Evolutionary conservation across 2,888 invertebrate species (phyloP).

Genomic region (Spodoptera exigua): DNA sequence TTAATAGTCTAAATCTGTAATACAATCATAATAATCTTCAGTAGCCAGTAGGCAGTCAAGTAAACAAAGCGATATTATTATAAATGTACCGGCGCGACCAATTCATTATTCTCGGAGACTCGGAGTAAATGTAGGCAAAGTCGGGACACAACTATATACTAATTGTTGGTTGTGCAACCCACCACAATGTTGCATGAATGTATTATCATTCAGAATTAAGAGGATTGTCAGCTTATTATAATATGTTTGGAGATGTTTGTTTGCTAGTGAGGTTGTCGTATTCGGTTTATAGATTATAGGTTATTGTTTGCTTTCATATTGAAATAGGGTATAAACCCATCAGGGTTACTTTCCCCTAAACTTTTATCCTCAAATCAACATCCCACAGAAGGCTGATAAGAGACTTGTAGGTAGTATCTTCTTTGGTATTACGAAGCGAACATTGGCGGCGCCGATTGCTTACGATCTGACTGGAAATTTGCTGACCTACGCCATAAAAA

Average conservation of each 20-base stretch:
- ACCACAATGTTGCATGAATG: conserved; percentile 70
- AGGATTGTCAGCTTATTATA: conserved; percentile 46
- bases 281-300: too few species aligned
- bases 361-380: too few species aligned
- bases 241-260: conserved; percentile 39
- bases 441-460: too few species aligned
- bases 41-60: conserved; percentile 49
- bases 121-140: conserved; percentile 60
- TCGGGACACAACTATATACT: conserved; percentile 68
- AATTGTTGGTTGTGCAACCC: conserved; percentile 75
- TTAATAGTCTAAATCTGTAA: conserved; percentile 35
- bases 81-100: conserved; percentile 44
- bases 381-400: too few species aligned
- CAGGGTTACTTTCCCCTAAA: too few species aligned
- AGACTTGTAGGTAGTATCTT: too few species aligned
- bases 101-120: conserved; percentile 62
- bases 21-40: conserved; percentile 50
- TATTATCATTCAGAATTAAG: conserved; percentile 72
- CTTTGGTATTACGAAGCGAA: too few species aligned
- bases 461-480: too few species aligned
- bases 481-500: too few species aligned
- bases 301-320: too few species aligned
- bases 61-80: conserved; percentile 56
- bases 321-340: too few species aligned
- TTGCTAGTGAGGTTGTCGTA: conserved; percentile 10